A percentile compares a stretch with the other conserved stretches of the same genome.
phyloP scores from a whole-genome alignment of 2,888 invertebrate species.

The Elgonia sp. region DNA sequence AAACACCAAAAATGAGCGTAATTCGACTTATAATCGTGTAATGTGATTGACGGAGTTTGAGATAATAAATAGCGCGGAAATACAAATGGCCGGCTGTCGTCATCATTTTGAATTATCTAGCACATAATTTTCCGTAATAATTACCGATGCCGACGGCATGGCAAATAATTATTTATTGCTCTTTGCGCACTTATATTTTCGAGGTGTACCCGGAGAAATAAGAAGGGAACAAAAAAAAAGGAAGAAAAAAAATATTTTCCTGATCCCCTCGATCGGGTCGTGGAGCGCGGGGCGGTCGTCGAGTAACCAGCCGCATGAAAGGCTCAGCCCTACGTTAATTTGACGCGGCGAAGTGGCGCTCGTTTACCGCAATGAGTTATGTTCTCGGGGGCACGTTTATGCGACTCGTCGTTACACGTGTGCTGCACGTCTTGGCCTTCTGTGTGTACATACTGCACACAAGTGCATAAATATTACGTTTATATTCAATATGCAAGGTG shows the following conservation, averaged over 20 bases:
- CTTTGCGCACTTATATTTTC: constrained; percentile 57
- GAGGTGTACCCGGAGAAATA: constrained; percentile 27
- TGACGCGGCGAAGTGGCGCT: constrained; percentile 83
- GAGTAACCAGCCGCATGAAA: constrained; percentile 74
- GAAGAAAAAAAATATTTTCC: constrained; percentile 55
- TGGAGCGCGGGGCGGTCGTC: constrained; percentile 67
- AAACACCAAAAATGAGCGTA: too few species aligned
- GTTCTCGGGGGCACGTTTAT: constrained; percentile 83
- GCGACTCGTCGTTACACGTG: constrained; percentile 80
- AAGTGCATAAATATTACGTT: constrained; percentile 73
- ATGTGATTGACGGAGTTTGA: too few species aligned
- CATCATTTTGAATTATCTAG: constrained; percentile 68
- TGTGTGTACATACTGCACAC: constrained; percentile 62
- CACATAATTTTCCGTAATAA: constrained; percentile 66
- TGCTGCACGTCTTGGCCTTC: constrained; percentile 73
- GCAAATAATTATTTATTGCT: constrained; percentile 73
- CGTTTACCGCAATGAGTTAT: constrained; percentile 84
- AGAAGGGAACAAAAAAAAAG: too few species aligned
- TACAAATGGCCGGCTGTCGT: constrained; percentile 58
- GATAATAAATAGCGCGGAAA: too few species aligned
- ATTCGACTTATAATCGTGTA: too few species aligned
- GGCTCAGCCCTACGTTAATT: constrained; percentile 82
- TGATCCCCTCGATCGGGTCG: constrained; percentile 70
- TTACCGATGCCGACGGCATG: constrained; percentile 52
- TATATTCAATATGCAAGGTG: constrained; percentile 73